Percentiles rank a stretch among this genome's conserved stretches.
Conservation (phyloP, 2,113 vertebrate species). For the Microcebus lehilahytsara region DNA sequence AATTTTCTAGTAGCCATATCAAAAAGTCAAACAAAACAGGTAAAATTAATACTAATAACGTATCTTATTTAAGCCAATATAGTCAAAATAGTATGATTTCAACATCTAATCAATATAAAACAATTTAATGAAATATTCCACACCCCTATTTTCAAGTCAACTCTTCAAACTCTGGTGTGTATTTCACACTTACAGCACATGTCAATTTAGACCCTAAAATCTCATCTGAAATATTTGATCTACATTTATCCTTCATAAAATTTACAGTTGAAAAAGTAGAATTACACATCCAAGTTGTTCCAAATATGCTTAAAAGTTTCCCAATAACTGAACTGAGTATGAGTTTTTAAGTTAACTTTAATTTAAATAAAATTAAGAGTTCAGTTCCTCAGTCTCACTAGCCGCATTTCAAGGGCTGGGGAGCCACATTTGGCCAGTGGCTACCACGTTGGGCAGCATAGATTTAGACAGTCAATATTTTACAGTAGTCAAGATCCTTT, state of each 20-base stretch:
- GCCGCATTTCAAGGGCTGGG: not conserved
- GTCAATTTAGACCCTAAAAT: not conserved
- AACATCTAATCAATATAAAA: not conserved
- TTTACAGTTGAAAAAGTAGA: not conserved
- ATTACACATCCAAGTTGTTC: not conserved
- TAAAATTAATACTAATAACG: not conserved
- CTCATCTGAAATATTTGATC: not conserved
- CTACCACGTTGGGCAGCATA: not conserved
- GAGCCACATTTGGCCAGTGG: not conserved
- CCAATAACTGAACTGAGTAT: not conserved
- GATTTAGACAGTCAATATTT: not conserved
- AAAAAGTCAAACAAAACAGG: not conserved
- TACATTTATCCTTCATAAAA: conserved; percentile 7
- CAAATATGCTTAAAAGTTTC: not conserved
- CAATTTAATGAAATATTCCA: not conserved
- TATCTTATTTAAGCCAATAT: not conserved
- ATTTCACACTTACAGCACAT: not conserved
- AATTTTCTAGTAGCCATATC: not conserved
- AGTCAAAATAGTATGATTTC: not conserved
- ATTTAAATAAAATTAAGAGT: not conserved
- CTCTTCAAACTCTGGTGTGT: not conserved
- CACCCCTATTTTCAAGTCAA: not conserved
- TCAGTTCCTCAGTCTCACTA: not conserved
- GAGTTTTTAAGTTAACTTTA: not conserved
- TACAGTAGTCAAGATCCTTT: not conserved